Evolutionary conservation across 2,888 invertebrate genomes (phyloP).

Genomic region (Agonopterix alstromeriana): DNA sequence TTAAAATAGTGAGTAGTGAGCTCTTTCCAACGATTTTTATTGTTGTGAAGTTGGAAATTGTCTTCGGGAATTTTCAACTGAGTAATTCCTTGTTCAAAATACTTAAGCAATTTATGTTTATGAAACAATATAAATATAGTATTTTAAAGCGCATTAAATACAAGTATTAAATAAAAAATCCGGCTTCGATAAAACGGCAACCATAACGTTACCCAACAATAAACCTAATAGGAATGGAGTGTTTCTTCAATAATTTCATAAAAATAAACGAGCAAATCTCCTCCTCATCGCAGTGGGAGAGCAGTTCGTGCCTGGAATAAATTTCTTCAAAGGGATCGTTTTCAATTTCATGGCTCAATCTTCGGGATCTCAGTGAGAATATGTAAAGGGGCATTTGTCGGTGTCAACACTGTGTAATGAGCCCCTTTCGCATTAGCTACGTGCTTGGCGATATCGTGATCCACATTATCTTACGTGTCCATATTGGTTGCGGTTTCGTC

Average conservation of each 20-base stretch:
- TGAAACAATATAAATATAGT: too few relatives aligned
- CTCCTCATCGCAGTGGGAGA: slow-evolving; percentile 63
- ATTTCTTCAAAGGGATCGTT: slow-evolving; percentile 75
- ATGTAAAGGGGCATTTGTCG: slow-evolving; percentile 75
- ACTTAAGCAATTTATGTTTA: too few relatives aligned
- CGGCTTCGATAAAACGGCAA: too few relatives aligned
- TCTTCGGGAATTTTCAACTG: slow-evolving; percentile 22
- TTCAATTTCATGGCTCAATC: slow-evolving; percentile 77
- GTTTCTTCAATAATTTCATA: slow-evolving; percentile 72
- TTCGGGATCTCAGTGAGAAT: slow-evolving; percentile 72
- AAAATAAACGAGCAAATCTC: slow-evolving; percentile 75
- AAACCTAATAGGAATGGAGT: slow-evolving; percentile 42
- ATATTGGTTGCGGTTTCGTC: slow-evolving; percentile 17
- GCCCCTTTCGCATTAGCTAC: slow-evolving; percentile 61
- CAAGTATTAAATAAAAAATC: too few relatives aligned
- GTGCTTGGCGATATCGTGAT: slow-evolving; percentile 48
- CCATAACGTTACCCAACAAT: slow-evolving; percentile 8
- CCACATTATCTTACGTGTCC: slow-evolving; percentile 21
- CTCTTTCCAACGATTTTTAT: slow-evolving; percentile 43
- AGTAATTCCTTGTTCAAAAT: not conserved
- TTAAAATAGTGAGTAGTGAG: slow-evolving; percentile 53
- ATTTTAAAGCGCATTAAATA: too few relatives aligned
- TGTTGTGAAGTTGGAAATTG: slow-evolving; percentile 35
- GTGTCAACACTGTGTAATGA: slow-evolving; percentile 74
- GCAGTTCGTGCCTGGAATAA: slow-evolving; percentile 74